Evolutionary conservation across 2,113 vertebrate genomes (phyloP).

Genomic region (Brachyhypopomus gauderio): DNA sequence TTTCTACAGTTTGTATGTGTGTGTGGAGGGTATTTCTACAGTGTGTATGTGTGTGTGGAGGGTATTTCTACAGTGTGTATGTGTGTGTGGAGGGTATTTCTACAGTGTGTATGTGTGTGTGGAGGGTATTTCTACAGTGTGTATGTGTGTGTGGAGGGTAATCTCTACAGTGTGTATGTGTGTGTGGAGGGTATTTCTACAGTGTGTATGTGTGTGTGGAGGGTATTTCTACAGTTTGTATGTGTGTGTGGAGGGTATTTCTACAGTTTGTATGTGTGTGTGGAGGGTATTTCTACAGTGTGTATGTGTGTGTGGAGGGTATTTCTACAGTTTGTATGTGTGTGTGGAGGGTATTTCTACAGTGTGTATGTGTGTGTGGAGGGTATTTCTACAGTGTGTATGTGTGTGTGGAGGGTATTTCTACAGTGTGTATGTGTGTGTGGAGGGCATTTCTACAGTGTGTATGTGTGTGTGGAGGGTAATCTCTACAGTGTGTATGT

Average conservation of each 20-base stretch:
- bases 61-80: background rate
- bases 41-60: no score
- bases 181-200: no score
- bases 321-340: no score
- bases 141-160: background rate
- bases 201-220: no score
- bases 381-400: no score
- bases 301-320: background rate
- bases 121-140: background rate
- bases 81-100: conserved; percentile 10
- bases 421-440: background rate
- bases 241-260: conserved; percentile 9
- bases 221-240: background rate
- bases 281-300: background rate
- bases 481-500: background rate
- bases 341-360: background rate
- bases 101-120: no score
- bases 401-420: background rate
- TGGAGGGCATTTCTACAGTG: no score
- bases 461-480: background rate
- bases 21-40: no score
- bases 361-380: background rate
- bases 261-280: no score
- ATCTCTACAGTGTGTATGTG: background rate
- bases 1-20: background rate